Evolutionary conservation across 2,888 invertebrate genomes (phyloP), one percentile per base, ranked within the genome.

Genomic region (Drosophila anomelani): DNA sequence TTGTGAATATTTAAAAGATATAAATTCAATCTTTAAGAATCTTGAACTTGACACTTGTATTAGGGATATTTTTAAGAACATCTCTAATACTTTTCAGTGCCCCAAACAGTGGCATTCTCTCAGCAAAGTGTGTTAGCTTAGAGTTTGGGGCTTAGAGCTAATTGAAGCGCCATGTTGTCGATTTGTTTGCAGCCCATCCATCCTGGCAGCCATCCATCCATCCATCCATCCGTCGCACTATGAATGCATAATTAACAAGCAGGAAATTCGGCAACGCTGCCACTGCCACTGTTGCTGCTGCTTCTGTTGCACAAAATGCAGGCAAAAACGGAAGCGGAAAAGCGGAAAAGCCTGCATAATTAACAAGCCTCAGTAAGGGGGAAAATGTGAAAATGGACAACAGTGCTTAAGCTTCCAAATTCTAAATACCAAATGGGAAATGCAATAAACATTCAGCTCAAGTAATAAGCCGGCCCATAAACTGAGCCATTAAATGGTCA

Each of bases 161-260:
- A 81, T 81, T 81, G 85, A 85, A 81, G 80, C 80, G 85, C 74
- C 85, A 85, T 81, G 85, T 71, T 80, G 80, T 85, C 80, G 82
- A 81, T 85, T 81, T 77, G 81, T 75, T 77, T 36, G 64, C 44
- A 38, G 63, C 56, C 69, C 76, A 58, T n/a, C 38, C 49, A 51
- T 29, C 47, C 41, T 41, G 41, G 41, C 41, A 41, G 17, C 67
- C 76, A 58, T 13, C 29, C 47, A 59, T 26, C 58, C 36, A 59
- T 29, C 51, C 36, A 51, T 59, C 58, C 51, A 34, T 47, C 9
- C 41, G 43, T 29, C 41, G 71, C 76, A 66, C 74, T 75, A 81
- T 87, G 83, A 87, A 82, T 82, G 81, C 87, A 82, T 87, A 83
- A 83, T 87, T 85, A 82, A 80, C 66, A 61, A 15, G 29, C 20